Evolutionary conservation across 1,140 invertebrate species (phyloP).

Genomic region (Condylostylus longicornis): DNA sequence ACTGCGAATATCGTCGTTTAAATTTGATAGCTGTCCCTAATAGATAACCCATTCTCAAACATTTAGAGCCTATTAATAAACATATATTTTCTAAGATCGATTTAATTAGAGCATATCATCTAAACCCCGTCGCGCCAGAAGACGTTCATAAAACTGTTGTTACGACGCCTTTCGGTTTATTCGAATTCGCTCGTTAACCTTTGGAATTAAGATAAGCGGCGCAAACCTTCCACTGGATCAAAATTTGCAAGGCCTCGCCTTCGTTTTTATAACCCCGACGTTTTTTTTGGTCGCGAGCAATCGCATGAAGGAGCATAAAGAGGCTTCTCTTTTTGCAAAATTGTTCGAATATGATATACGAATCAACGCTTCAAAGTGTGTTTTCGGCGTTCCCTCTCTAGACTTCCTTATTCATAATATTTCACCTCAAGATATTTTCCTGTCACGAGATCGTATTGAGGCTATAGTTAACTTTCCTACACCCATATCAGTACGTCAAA

Average conservation of each 20-base stretch:
- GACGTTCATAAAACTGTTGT: constrained; percentile 29
- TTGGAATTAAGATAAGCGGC: constrained; percentile 20
- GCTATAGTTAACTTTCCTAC: constrained; percentile 11
- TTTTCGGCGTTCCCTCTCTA: constrained; percentile 15
- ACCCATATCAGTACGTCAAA: constrained; percentile 3
- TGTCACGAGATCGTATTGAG: constrained; percentile 8
- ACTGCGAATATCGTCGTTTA: constrained; percentile 32
- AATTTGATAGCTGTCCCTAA: constrained; percentile 29
- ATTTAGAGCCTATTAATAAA: constrained; percentile 18
- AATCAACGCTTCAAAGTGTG: constrained; percentile 17
- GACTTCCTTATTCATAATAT: constrained; percentile 15
- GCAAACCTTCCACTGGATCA: constrained; percentile 6
- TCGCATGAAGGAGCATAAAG: constrained; percentile 15
- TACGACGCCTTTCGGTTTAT: constrained; percentile 23
- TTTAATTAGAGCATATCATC: constrained; percentile 35
- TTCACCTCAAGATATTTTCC: constrained; percentile 12
- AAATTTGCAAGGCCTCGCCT: not conserved
- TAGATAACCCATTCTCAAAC: constrained; percentile 18
- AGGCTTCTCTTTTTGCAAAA: constrained; percentile 9
- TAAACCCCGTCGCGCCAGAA: constrained; percentile 20
- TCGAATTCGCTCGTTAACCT: constrained; percentile 18
- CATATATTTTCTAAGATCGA: constrained; percentile 34
- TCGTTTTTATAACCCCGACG: not conserved
- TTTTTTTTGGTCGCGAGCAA: constrained; percentile 20
- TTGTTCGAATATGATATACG: constrained; percentile 12